Conservation (phyloP, 2,797 vertebrate species). For the Zenarchopterus dispar region DNA sequence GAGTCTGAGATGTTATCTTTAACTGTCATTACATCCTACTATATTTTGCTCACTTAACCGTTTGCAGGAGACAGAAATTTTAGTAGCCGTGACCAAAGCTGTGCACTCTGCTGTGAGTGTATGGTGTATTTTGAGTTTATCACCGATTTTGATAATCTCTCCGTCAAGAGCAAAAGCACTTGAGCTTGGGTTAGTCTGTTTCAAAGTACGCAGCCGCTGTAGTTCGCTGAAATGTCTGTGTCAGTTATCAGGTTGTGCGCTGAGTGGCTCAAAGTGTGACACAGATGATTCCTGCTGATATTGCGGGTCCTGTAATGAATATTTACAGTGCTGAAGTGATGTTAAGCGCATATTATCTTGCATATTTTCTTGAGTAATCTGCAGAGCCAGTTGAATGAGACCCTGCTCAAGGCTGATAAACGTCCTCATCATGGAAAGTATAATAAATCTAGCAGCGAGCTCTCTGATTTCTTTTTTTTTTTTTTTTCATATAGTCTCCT, state of each 20-base stretch:
- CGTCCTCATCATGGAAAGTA: constrained; percentile 36
- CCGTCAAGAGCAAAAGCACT: constrained; percentile 8
- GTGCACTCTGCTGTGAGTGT: not conserved
- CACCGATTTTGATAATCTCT: not conserved
- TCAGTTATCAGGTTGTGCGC: constrained; percentile 20
- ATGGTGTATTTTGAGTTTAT: not conserved
- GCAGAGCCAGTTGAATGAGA: constrained; percentile 55
- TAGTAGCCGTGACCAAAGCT: not conserved
- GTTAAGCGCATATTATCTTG: constrained; percentile 47
- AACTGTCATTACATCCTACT: not conserved
- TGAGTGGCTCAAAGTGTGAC: constrained; percentile 1
- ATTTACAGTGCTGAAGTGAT: constrained; percentile 49
- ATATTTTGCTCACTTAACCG: not conserved
- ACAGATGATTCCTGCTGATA: constrained; percentile 14
- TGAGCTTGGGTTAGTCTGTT: constrained; percentile 1
- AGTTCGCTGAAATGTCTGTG: constrained; percentile 22
- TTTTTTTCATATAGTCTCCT: constrained; percentile 56
- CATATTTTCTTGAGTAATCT: constrained; percentile 47
- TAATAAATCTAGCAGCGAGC: constrained; percentile 46
- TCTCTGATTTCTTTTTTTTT: constrained; percentile 19
- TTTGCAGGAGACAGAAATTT: not conserved
- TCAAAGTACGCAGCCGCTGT: constrained; percentile 18
- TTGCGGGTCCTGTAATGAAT: constrained; percentile 35
- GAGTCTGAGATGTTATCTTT: no score
- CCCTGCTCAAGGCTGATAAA: constrained; percentile 36